Conservation (phyloP, 2,888 invertebrate genomes). For the Pristionchus maxplancki region DNA sequence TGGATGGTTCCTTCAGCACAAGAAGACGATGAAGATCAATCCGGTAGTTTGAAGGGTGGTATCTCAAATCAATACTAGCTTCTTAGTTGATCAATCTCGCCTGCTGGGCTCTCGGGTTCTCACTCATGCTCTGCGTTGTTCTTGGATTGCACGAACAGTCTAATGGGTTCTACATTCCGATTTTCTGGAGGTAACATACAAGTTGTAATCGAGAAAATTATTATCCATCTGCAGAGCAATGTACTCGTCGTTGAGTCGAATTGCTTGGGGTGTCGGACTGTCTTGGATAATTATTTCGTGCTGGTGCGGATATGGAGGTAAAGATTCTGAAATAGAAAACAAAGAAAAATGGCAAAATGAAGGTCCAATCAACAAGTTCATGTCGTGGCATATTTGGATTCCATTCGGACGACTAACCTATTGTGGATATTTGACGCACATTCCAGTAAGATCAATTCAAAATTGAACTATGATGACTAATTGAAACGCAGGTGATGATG, state of each 20-base stretch:
- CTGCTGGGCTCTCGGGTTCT: constrained; percentile 38
- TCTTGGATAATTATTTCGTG: constrained; percentile 27
- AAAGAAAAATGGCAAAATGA: no score
- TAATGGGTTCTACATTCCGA: constrained; percentile 41
- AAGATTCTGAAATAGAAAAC: background rate
- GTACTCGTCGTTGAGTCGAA: constrained; percentile 36
- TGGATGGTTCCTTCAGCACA: constrained; percentile 51
- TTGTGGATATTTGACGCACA: constrained; percentile 58
- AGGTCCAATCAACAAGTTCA: constrained; percentile 59
- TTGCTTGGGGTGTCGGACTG: constrained; percentile 22
- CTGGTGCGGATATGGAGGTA: constrained; percentile 44
- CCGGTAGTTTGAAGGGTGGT: background rate
- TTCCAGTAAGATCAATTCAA: background rate
- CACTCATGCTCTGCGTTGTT: constrained; percentile 47
- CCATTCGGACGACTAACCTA: constrained; percentile 60
- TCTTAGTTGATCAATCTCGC: constrained; percentile 53
- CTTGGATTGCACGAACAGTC: constrained; percentile 47
- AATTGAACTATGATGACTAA: background rate
- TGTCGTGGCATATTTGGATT: constrained; percentile 61
- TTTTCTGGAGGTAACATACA: constrained; percentile 42
- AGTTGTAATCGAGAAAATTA: no score
- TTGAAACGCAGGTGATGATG: background rate
- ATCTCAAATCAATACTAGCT: background rate
- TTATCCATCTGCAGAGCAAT: background rate
- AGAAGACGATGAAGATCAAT: constrained; percentile 51